These are phyloP conservation scores for Phalloptychus januarius DNA, from an alignment of 2,797 vertebrate species.

Conservation along the genomic window DNA sequence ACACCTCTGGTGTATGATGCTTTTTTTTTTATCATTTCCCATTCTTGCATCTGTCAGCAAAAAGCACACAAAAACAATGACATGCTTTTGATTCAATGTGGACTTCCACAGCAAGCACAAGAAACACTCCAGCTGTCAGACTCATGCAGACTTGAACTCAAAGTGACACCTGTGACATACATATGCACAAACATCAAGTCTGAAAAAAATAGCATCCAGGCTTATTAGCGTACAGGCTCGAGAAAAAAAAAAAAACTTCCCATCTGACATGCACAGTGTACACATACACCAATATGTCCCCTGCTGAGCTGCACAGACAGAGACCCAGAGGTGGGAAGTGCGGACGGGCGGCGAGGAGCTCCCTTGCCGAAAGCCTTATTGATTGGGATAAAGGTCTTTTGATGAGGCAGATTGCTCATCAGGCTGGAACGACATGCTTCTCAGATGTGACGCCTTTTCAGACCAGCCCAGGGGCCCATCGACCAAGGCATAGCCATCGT, in stretches of 20 bases:
- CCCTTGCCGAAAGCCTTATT: constrained; percentile 76
- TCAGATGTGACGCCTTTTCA: constrained; percentile 78
- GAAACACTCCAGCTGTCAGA: constrained; percentile 24
- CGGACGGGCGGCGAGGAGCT: constrained; percentile 52
- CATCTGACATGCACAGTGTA: constrained; percentile 36
- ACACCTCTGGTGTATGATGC: background rate
- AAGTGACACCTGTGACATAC: constrained; percentile 26
- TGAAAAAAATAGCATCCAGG: constrained; percentile 11
- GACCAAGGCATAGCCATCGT: constrained; percentile 59
- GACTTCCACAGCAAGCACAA: constrained; percentile 1
- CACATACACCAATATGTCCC: constrained; percentile 39
- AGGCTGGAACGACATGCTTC: constrained; percentile 81
- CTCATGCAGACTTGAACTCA: constrained; percentile 27
- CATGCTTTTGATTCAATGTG: constrained; percentile 13
- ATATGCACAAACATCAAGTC: constrained; percentile 23
- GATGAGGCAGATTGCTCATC: constrained; percentile 84
- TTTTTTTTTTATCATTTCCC: constrained; percentile 9
- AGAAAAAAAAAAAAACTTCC: constrained; percentile 37
- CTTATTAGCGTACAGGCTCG: constrained; percentile 16
- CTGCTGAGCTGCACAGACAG: constrained; percentile 35
- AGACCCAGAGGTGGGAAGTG: constrained; percentile 43
- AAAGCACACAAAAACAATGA: constrained; percentile 15
- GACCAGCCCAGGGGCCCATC: constrained; percentile 73
- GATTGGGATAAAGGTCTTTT: constrained; percentile 82
- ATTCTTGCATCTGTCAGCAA: constrained; percentile 18